Evolutionary conservation across 2,888 invertebrate genomes (phyloP).

Genomic region (Apamea epomidion): DNA sequence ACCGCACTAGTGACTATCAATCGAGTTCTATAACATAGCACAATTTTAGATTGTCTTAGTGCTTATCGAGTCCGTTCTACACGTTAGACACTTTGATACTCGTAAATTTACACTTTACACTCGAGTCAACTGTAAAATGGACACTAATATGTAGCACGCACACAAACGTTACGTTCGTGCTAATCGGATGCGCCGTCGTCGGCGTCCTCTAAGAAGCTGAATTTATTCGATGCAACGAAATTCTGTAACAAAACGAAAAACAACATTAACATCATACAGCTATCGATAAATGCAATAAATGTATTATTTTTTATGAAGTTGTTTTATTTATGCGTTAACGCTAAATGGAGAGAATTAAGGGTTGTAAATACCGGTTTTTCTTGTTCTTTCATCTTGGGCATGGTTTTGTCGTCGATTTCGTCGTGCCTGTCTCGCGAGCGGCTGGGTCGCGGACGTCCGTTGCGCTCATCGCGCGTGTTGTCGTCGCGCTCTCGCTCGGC

Average conservation of each 20-base stretch:
- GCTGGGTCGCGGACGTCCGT: conserved; percentile 78
- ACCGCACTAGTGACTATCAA: conserved; percentile 83
- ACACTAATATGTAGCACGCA: conserved; percentile 79
- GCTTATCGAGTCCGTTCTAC: conserved; percentile 77
- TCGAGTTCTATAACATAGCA: conserved; percentile 85
- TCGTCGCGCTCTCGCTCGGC: conserved; percentile 33
- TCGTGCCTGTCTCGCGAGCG: conserved; percentile 79
- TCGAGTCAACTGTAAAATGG: conserved; percentile 82
- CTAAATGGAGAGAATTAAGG: background rate
- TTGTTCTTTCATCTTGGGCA: conserved; percentile 94
- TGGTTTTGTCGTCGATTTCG: conserved; percentile 80
- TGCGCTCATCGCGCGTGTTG: conserved; percentile 69
- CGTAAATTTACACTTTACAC: conserved; percentile 89
- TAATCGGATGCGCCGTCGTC: conserved; percentile 89
- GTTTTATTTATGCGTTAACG: background rate
- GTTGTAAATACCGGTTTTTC: conserved; percentile 92
- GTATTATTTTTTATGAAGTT: background rate
- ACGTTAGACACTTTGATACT: conserved; percentile 83
- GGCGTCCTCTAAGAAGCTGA: conserved; percentile 93
- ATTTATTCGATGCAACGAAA: conserved; percentile 94
- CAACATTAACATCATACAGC: background rate
- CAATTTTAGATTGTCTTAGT: conserved; percentile 82
- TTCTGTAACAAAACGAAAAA: conserved; percentile 88
- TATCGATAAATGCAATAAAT: background rate
- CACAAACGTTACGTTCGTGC: conserved; percentile 69